phyloP scores from a whole-genome alignment of 2,888 invertebrate species.

The Macaria liturata region DNA sequence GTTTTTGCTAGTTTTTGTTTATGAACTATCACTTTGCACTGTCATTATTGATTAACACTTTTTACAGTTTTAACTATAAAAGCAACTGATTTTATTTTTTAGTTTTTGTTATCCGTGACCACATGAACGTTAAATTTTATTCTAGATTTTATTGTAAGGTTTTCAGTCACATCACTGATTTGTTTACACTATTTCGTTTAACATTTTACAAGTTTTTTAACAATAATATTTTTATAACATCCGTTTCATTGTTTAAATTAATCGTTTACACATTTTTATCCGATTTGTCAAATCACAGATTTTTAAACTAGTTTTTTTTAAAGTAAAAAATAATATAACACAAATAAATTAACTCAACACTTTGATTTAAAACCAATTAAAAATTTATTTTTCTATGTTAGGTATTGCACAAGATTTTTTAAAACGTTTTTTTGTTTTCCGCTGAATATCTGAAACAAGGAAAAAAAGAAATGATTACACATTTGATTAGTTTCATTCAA shows the following conservation, averaged over 20 bases:
- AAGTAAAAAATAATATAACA: slow-evolving; percentile 2
- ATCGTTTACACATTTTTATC: slow-evolving; percentile 20
- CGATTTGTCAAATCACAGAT: slow-evolving; percentile 22
- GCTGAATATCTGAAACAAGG: slow-evolving; percentile 29
- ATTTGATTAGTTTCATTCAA: no score
- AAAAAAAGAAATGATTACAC: slow-evolving; percentile 7
- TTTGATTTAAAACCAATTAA: slow-evolving; percentile 33
- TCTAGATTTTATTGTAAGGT: no score
- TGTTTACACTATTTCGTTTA: neutral
- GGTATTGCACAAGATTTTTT: slow-evolving; percentile 16
- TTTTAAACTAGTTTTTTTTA: neutral
- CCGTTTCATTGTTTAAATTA: slow-evolving; percentile 13
- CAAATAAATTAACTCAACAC: slow-evolving; percentile 7
- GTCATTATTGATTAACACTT: no score
- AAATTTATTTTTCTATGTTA: slow-evolving; percentile 4
- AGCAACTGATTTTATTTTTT: no score
- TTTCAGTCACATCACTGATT: no score
- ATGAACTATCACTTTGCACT: no score
- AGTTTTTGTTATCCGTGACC: no score
- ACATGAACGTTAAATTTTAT: no score
- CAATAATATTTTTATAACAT: slow-evolving; percentile 8
- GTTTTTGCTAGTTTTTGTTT: no score
- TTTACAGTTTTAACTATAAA: no score
- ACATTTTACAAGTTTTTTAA: neutral
- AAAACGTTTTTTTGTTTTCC: neutral